A percentile compares a stretch with the other conserved stretches of the same genome.
Conservation (phyloP, 2,888 invertebrate genomes). For the Calameuta filiformis region DNA sequence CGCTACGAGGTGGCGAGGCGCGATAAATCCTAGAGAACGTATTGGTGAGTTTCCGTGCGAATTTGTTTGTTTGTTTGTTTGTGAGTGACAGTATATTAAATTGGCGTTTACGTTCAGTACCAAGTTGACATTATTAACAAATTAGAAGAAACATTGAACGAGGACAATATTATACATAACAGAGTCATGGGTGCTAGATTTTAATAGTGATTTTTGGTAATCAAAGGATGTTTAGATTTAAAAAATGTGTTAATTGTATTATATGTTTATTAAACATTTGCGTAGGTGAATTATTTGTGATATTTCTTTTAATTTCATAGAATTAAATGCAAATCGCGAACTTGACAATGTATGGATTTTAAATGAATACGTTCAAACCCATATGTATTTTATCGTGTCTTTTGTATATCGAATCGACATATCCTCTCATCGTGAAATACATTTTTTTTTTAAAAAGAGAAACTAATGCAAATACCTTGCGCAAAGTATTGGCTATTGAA, state of each 20-base stretch:
- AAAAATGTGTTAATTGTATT: background rate
- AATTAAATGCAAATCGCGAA: background rate
- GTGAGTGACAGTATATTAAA: background rate
- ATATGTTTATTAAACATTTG: background rate
- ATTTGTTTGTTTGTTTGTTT: background rate
- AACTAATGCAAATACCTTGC: background rate
- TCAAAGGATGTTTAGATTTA: background rate
- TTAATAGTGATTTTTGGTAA: background rate
- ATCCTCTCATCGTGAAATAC: background rate
- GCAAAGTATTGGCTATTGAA: background rate
- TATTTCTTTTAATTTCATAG: background rate
- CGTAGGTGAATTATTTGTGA: background rate
- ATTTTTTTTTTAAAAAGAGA: too few relatives aligned
- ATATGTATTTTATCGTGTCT: background rate
- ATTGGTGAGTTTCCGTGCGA: background rate
- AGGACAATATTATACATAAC: background rate
- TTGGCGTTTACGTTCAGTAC: background rate
- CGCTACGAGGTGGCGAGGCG: slow-evolving; percentile 61
- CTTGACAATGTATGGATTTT: background rate
- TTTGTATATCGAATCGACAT: background rate
- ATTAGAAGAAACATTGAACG: background rate
- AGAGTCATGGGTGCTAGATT: background rate
- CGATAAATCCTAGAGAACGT: slow-evolving; percentile 50
- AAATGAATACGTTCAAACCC: background rate
- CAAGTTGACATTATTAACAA: background rate